Evolutionary conservation across 2,113 vertebrate genomes (phyloP), one percentile per base, ranked within the genome.

Genomic region (Labeo rohita): DNA sequence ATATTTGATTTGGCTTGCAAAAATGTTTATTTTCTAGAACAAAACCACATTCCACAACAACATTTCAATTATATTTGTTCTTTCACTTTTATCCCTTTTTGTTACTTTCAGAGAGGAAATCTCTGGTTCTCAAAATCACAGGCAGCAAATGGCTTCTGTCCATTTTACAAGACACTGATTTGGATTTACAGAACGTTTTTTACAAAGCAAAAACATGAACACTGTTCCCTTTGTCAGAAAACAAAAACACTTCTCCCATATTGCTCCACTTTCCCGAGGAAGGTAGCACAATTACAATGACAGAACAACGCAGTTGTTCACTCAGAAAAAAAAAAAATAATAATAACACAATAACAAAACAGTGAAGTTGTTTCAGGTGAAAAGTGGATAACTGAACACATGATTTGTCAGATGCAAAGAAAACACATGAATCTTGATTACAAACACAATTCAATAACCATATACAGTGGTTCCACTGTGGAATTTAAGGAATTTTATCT

Each of bases 191-290:
- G 82, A 84, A 84, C 68, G 73, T 73, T 89, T 90, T 90, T 54
- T 65, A 84, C 43, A 61, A 90, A 90, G 93, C 91, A 93, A 92
- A 90, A 93, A 85, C 82, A 36, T 66, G 80, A 92, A 91, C 47
- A 78, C n/a, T 93, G 91, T 61, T 86, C 77, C 65, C 65, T 70
- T 73, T 47, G 77, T 86, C 85, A 80, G 34, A 43, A 75, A 75
- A 50, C 49, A 1, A 75, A 54, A 74, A 73, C 43, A 23, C 12
- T 50, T 70, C 21, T 74, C 78, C 78, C 75, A 78, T 28, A 36
- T 65, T 63, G 61, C 68, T 61, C 77, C 68, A 63, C 34, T 79
- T 23, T 36, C 3, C 3, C 39, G 39, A 39, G 50, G 34, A 43
- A 88, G 61, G 43, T 76, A 66, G 45, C 79, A 81, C 15, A 59